Evolutionary conservation across 2,888 invertebrate species (phyloP).

Genomic region (Pristionchus mayeri): DNA sequence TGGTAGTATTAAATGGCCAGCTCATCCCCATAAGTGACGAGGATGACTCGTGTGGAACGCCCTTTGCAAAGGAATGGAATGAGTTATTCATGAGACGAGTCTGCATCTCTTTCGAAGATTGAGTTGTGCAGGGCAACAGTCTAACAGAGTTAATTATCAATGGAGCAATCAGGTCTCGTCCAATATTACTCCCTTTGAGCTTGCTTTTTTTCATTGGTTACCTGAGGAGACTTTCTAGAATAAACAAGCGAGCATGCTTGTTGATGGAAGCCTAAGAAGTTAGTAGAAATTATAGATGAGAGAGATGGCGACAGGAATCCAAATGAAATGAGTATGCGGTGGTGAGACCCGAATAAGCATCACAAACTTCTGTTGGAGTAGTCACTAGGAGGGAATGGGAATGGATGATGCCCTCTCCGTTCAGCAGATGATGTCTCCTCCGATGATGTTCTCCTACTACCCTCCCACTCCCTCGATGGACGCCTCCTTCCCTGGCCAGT

Average conservation of each 20-base stretch:
- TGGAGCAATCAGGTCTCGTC: no score
- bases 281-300: neutral
- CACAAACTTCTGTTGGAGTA: no score
- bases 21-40: conserved; percentile 34
- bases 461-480: conserved; percentile 35
- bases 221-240: neutral
- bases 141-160: neutral
- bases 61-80: neutral
- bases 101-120: neutral
- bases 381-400: no score
- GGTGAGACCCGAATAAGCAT: no score
- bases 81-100: conserved; percentile 13
- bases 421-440: neutral
- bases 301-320: neutral
- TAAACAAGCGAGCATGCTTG: conserved; percentile 7
- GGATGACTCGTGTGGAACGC: neutral
- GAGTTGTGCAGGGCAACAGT: neutral
- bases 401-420: no score
- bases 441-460: conserved; percentile 16
- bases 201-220: neutral
- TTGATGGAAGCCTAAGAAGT: neutral
- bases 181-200: neutral
- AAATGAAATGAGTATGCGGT: neutral
- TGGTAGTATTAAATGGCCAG: neutral
- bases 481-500: neutral